Evolutionary conservation across 1,140 invertebrate species (phyloP), one percentile per base, ranked within the genome.

Genomic region (Neuroterus valhalla): DNA sequence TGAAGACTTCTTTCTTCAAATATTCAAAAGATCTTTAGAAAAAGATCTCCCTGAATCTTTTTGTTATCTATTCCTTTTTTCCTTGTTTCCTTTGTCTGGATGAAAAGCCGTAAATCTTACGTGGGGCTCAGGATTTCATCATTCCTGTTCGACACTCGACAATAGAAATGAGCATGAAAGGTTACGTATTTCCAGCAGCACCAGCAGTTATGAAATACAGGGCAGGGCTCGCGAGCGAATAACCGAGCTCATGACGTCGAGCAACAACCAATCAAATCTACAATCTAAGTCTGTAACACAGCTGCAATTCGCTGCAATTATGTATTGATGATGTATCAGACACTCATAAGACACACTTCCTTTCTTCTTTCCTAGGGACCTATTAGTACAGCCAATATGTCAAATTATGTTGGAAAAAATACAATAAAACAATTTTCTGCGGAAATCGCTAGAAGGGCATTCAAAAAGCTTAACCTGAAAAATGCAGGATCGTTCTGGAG

Each of bases 121-220:
- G 26, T 31, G 44, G 38, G 70, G 71, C 70, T 52, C 48, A 77
- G 50, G 73, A 75, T 81, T 81, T 81, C 80, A 74, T 78, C 80
- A 81, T 69, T 77, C 52, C 71, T 38, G 75, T 19, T 77, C 77
- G 80, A 81, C 80, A 81, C 21, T 77, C 77, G 80, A 81, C 80
- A 81, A 81, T 81, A 81, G 80, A 81, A 81, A 78, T 52, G 77
- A 75, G 77, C 80, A 81, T 81, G 73, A 81, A 81, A 81, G 80
- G 80, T 81, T 81, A 79, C 80, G 78, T 78, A 70, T 79, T 81
- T 79, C 77, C 75, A 81, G 76, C 79, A 75, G 74, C 79, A 70
- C 68, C 67, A 74, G 17, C 55, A 70, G 80, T 81, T 81, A 81
- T 79, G 80, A 81, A 81, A 81, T 81, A 81, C 78, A 72, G 79